A percentile compares a stretch with the other conserved stretches of the same genome.
Conservation (phyloP, 37 sponge, comb jelly and placozoan genomes). For the Chondrilla cf. caribensis region DNA sequence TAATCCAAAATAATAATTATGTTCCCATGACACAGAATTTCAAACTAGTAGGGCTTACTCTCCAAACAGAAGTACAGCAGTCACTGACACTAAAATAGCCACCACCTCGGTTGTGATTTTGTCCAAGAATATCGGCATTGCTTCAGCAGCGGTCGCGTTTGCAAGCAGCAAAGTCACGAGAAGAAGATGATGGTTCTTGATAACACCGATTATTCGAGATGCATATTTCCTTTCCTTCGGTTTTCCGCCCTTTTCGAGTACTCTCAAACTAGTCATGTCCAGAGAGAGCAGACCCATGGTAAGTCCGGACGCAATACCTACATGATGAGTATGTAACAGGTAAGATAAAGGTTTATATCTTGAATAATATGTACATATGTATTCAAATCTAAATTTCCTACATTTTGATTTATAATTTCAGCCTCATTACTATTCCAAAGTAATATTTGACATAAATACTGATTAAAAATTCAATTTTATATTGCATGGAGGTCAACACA, state of each 20-base stretch:
- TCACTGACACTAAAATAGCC: conserved; percentile 80
- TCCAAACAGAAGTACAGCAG: conserved; percentile 82
- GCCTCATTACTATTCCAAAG: too few species aligned
- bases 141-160: conserved; percentile 77
- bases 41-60: conserved; percentile 73
- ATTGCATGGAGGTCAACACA: too few species aligned
- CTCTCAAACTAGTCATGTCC: conserved; percentile 66
- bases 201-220: conserved; percentile 49
- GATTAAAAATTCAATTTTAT: too few species aligned
- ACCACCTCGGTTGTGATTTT: conserved; percentile 72
- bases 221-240: conserved; percentile 67
- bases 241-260: conserved; percentile 63
- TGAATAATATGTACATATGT: background rate
- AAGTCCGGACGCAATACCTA: conserved; percentile 83
- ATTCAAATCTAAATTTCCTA: background rate
- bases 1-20: too few species aligned
- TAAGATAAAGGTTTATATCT: background rate
- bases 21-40: too few species aligned
- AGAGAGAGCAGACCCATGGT: conserved; percentile 89
- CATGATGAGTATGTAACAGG: too few species aligned
- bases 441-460: too few species aligned
- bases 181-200: conserved; percentile 66
- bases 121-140: conserved; percentile 80
- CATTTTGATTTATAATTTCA: background rate
- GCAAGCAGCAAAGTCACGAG: conserved; percentile 83